A percentile compares a stretch with the other conserved stretches of the same genome.
Evolutionary conservation across 2,888 invertebrate genomes (phyloP).

Genomic region (Aporophyla nigra): DNA sequence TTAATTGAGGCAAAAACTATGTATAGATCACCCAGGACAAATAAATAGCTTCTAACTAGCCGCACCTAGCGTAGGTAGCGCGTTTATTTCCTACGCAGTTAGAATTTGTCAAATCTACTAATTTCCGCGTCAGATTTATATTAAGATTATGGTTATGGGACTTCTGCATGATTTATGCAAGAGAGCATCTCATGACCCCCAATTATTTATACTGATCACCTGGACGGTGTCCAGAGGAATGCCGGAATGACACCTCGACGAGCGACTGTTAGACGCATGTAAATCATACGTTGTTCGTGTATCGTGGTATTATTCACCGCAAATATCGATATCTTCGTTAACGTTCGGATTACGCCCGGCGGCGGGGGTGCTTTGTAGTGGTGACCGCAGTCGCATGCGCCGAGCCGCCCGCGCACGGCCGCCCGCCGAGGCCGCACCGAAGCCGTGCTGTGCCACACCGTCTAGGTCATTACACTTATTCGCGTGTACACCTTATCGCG

Average conservation of each 20-base stretch:
- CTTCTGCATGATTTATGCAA: constrained; percentile 60
- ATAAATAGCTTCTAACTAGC: constrained; percentile 34
- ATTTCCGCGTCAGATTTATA: constrained; percentile 45
- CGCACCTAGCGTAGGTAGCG: constrained; percentile 17
- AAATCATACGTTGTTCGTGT: constrained; percentile 80
- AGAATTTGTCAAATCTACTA: constrained; percentile 20
- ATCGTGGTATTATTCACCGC: constrained; percentile 85
- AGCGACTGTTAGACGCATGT: constrained; percentile 72
- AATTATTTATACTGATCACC: constrained; percentile 80
- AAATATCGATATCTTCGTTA: constrained; percentile 87
- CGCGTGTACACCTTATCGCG: constrained; percentile 89
- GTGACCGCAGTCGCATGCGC: constrained; percentile 87
- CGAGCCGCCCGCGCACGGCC: constrained; percentile 87
- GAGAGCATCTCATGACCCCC: constrained; percentile 63
- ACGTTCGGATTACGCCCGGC: constrained; percentile 86
- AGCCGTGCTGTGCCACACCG: constrained; percentile 85
- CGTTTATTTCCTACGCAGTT: constrained; percentile 30
- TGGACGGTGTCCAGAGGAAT: constrained; percentile 86
- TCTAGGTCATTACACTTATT: constrained; percentile 89
- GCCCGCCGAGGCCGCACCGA: constrained; percentile 84
- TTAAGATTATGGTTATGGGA: constrained; percentile 40
- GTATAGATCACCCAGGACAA: constrained; percentile 34
- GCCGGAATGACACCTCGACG: constrained; percentile 76
- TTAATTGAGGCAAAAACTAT: constrained; percentile 40
- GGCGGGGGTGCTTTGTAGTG: constrained; percentile 83